Base-by-base conservation (phyloP, 2,797 vertebrate species). In the Leptoclinus maculatus region DNA sequence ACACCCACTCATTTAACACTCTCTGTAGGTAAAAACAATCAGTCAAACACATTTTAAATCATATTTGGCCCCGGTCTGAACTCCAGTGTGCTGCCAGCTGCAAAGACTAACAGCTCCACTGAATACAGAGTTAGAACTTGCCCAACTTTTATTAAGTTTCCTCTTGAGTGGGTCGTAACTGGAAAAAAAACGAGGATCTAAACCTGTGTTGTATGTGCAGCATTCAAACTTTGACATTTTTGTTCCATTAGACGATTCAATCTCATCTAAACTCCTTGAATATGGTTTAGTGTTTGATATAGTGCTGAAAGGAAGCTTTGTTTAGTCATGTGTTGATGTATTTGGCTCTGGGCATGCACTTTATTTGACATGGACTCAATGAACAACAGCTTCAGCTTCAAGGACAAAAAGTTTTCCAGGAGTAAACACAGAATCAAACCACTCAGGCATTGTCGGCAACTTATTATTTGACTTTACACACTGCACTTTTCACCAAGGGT, bases 341-440 rank as follows among this genome's bases (percentile, higher is more conserved):
- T 78, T 78, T 74, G 57, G 74, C 75, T 87, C 68, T 84, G 62
- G 64, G 68, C 64, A 67, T 71, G 75, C 59, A 47, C 82, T 85
- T 78, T 87, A 82, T 85, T 87, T 88, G 74, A 88, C 80, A 64
- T 58, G 47, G 70, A 86, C 66, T 88, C 78, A 84, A 90, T 85
- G 67, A 83, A 87, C 64, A 86, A 74, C 78, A 83, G 78, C 76
- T 89, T 87, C 59, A 27, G 41, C 74, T 72, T 81, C 49, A 87
- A 75, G 66, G 45, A 76, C 13, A 53, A 63, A 64, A 71, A 47
- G 7, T 2, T 73, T 74, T 73, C 62, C 25, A 75, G 14, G 27
- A 72, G 63, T 79, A 82, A 84, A 87, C 80, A 84, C n/a, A 63
- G 43, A 88, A 43, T 60, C 12, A 57, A 69, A 68, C 66, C 67